Evolutionary conservation across 30 jellyfish, hydroid and myxozoan genomes (phyloP), one percentile per base, ranked within the genome.

Genomic region (Rhopilema esculentum): DNA sequence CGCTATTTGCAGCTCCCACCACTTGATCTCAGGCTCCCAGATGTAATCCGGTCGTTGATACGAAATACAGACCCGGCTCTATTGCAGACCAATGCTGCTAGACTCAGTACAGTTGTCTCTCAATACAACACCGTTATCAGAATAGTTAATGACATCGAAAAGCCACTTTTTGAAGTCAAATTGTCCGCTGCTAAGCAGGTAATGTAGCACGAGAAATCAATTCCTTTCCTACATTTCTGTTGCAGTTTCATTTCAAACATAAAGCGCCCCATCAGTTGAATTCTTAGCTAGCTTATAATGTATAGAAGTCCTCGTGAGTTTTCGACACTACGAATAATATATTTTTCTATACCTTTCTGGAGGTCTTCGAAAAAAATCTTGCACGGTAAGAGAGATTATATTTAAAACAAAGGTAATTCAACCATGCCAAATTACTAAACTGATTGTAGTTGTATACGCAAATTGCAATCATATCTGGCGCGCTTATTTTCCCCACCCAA

Each of bases 91-190:
- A 82, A 72, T 48, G 93, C 93, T 12, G 88, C 93, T 22, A 62
- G 97, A 32, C 66, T 91, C 22, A 77, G 77, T 31, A 80, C 94
- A 1, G 97, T 88, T n/a, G 86, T 66, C 33, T 91, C 96, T 4
- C 96, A 85, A 57, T 85, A 78, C 68, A 80, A 77, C 68, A 25
- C 62, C 8, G 62, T 91, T 40, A 62, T 77, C 9, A 32, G 90
- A 51, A 72, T 27, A n/a, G 70, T 91, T 27, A 71, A 57, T 19
- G 97, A 85, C 53, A 85, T 91, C 27, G 97, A 91, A 74, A 78
- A 69, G 62, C 96, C 96, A 0, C 96, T 91, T 17, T 89, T 91
- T 65, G 84, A 91, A 50, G 66, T 71, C 33, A 91, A 91, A 69
- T 49, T 91, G 31, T 63, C 52, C 50, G 75, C 79, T 24, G 87